Percentiles rank a stretch among this genome's conserved stretches.
These are phyloP conservation scores for Neoaliturus tenellus DNA, from an alignment of 2,888 invertebrate species.

Conservation along the genomic window DNA sequence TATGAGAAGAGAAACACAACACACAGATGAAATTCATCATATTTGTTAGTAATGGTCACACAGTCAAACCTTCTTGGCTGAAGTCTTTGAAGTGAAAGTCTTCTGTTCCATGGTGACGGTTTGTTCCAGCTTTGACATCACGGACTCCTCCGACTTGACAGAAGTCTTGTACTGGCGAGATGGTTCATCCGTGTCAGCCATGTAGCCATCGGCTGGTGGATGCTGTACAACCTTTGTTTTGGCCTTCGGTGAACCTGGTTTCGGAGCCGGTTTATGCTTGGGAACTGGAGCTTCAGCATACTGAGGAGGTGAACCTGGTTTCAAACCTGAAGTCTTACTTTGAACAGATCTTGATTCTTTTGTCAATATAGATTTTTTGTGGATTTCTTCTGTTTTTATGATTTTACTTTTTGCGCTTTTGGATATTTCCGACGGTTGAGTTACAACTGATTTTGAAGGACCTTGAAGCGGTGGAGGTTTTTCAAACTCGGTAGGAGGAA, in stretches of 20 bases:
- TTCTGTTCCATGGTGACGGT: slow-evolving; percentile 28
- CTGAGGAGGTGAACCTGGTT: slow-evolving; percentile 72
- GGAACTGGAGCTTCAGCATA: slow-evolving; percentile 69
- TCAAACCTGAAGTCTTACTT: slow-evolving; percentile 65
- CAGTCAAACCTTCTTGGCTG: slow-evolving; percentile 42
- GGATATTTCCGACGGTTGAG: slow-evolving; percentile 67
- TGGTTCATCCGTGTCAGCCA: slow-evolving; percentile 82
- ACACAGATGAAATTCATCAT: not conserved
- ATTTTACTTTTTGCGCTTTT: slow-evolving; percentile 69
- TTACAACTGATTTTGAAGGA: slow-evolving; percentile 69
- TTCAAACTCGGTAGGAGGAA: slow-evolving; percentile 76
- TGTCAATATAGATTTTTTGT: slow-evolving; percentile 63
- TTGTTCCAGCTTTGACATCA: slow-evolving; percentile 1
- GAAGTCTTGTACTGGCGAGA: not conserved
- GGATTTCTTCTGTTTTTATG: slow-evolving; percentile 68
- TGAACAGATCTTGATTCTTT: slow-evolving; percentile 69
- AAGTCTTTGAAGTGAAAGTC: slow-evolving; percentile 11
- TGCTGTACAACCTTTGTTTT: slow-evolving; percentile 72
- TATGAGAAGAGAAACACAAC: not conserved
- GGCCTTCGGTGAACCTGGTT: slow-evolving; percentile 75
- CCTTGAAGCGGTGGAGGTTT: slow-evolving; percentile 73
- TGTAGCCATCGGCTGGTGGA: slow-evolving; percentile 78
- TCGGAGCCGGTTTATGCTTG: slow-evolving; percentile 67
- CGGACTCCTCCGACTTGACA: slow-evolving; percentile 11
- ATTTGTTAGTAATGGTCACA: slow-evolving; percentile 4